Conservation (phyloP, 2,888 invertebrate genomes). For the Troides oblongomaculatus region DNA sequence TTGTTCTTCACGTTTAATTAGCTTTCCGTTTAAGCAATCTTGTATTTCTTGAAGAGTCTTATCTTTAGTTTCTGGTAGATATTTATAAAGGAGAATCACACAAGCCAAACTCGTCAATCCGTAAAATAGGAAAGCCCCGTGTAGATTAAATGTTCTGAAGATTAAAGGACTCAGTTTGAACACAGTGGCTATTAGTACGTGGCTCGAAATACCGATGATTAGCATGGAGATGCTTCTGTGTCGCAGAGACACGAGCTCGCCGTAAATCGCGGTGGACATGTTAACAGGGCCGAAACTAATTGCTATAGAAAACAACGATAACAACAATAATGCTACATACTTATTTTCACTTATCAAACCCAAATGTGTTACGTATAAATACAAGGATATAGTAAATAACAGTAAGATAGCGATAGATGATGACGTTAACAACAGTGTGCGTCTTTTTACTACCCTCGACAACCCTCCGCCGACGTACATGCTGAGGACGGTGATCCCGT, state of each 20-base stretch:
- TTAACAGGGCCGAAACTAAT: slow-evolving; percentile 61
- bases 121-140: slow-evolving; percentile 37
- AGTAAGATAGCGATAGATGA: slow-evolving; percentile 31
- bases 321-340: slow-evolving; percentile 42
- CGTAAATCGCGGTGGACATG: slow-evolving; percentile 50
- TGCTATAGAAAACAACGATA: slow-evolving; percentile 49
- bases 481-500: slow-evolving; percentile 45
- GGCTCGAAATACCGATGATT: slow-evolving; percentile 2
- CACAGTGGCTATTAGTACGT: slow-evolving; percentile 14
- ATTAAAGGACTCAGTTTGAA: slow-evolving; percentile 32
- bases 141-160: slow-evolving; percentile 31
- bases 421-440: slow-evolving; percentile 38
- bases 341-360: slow-evolving; percentile 35
- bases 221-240: slow-evolving; percentile 27
- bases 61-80: slow-evolving; percentile 42
- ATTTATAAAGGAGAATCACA: slow-evolving; percentile 32
- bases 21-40: slow-evolving; percentile 11
- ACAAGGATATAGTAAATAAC: slow-evolving; percentile 33
- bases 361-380: slow-evolving; percentile 34
- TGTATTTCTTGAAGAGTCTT: slow-evolving; percentile 40
- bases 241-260: slow-evolving; percentile 34
- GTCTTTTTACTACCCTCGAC: slow-evolving; percentile 47
- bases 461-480: slow-evolving; percentile 55
- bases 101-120: slow-evolving; percentile 29
- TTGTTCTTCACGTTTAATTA: too few relatives aligned